Conservation (phyloP, 1,140 invertebrate species). For the Bombus fervidus region DNA sequence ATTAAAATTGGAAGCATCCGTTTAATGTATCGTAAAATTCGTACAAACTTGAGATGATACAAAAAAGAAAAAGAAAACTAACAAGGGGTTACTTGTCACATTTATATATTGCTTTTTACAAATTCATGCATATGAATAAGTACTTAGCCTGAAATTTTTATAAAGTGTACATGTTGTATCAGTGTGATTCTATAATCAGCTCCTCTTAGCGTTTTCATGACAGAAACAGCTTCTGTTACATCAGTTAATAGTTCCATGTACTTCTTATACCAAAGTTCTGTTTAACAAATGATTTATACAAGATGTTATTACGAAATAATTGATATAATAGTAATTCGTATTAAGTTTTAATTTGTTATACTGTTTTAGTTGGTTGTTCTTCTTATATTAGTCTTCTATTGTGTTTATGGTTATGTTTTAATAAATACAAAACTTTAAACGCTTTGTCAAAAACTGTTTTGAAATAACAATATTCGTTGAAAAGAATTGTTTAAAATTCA, state of each 20-base stretch:
- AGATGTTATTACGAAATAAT: conserved; percentile 13
- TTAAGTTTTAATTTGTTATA: not conserved
- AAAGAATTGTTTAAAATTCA: not conserved
- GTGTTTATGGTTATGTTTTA: not conserved
- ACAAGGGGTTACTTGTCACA: conserved; percentile 2
- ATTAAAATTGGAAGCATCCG: conserved; percentile 5
- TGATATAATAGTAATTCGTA: conserved; percentile 4
- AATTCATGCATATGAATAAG: conserved; percentile 15
- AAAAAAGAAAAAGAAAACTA: conserved; percentile 1
- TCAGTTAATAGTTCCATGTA: conserved; percentile 15
- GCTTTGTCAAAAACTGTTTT: not conserved
- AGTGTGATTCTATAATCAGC: conserved; percentile 48
- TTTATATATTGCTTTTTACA: conserved; percentile 14
- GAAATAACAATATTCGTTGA: not conserved
- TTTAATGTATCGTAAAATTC: conserved; percentile 21
- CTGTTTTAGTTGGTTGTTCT: not conserved
- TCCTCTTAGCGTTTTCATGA: conserved; percentile 24
- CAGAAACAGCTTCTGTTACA: conserved; percentile 9
- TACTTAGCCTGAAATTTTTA: conserved; percentile 45
- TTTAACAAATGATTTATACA: conserved; percentile 23
- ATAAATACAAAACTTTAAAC: not conserved
- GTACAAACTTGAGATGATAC: not conserved
- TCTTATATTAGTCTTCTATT: not conserved
- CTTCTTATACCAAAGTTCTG: conserved; percentile 49
- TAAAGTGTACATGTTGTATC: conserved; percentile 33